Evolutionary conservation across 2,888 invertebrate species (phyloP).

Genomic region (Pollenia griseotomentosa): DNA sequence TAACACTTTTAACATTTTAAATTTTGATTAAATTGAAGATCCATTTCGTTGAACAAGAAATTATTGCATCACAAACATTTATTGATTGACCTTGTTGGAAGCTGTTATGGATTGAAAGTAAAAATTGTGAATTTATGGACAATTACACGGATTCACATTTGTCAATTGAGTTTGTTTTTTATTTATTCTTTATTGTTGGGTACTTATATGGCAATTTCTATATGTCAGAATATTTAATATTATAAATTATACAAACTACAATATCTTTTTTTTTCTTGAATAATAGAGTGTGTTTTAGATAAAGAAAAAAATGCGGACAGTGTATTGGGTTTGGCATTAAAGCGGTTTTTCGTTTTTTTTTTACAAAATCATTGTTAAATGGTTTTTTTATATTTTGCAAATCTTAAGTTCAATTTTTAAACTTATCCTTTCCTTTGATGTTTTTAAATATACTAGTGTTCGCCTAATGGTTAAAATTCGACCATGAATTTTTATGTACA

Average conservation of each 20-base stretch:
- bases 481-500: too few relatives aligned
- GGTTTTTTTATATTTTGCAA: neutral
- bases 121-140: slow-evolving; percentile 63
- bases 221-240: slow-evolving; percentile 46
- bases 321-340: slow-evolving; percentile 43
- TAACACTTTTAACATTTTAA: slow-evolving; percentile 51
- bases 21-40: slow-evolving; percentile 40
- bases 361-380: neutral
- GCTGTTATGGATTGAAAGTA: slow-evolving; percentile 43
- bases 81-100: slow-evolving; percentile 62
- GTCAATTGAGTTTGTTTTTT: slow-evolving; percentile 47
- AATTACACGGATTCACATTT: slow-evolving; percentile 46
- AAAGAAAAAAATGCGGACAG: slow-evolving; percentile 10
- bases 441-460: too few relatives aligned
- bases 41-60: slow-evolving; percentile 44
- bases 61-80: slow-evolving; percentile 25
- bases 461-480: too few relatives aligned
- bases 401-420: neutral
- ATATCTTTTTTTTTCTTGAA: slow-evolving; percentile 11
- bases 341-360: neutral
- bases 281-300: slow-evolving; percentile 13
- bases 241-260: slow-evolving; percentile 19
- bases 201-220: slow-evolving; percentile 60
- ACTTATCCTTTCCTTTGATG: neutral
- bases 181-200: neutral